Base-by-base conservation (phyloP, 2,888 invertebrate species). In the Epistrophella euchroma region DNA sequence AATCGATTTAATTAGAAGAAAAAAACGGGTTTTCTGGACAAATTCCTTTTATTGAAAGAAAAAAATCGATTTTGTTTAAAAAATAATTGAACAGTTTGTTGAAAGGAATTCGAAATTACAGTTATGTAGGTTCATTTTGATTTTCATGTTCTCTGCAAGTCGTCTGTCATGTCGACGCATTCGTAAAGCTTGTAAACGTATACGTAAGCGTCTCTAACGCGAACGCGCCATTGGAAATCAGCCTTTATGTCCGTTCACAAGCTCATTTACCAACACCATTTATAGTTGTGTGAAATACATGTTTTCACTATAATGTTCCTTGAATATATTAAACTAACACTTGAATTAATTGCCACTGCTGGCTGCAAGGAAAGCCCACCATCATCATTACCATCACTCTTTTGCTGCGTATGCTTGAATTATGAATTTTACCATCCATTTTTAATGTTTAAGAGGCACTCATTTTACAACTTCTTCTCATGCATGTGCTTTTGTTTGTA, bases 321-420 rank as follows among this genome's bases (percentile, higher is more conserved):
- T 37, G n/a, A 70, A 37, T 47, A 70, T 70, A 62, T 64, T 73
- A 62, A 64, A 45, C 70, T 45, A 66, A 32, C 47, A 80, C 75
- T 71, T 75, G 32, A 75, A 43, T 58, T 71, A 80, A 80, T 75
- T 80, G 70, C 70, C 79, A 75, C 74, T 15, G 15, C 19, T n/a
- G n/a, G 52, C 72, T 72, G 43, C 66, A 43, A 56, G 40, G 66
- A 45, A 58, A 68, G 37, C 79, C 58, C 74, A 50, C 22, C 52
- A 68, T 52, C 37, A 52, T 64, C 64, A 64, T 43, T 45, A 28
- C 17, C 45, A 43, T 52, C 68, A 47, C 66, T 66, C 17, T 62
- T n/a, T n/a, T 74, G 56, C 37, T 74, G 43, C 3, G 17, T 56
- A 43, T 74, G 58, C 73, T 56, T 66, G 66, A 66, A 72, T 78